phyloP scores from a whole-genome alignment of 2,113 vertebrate genomes.

The Perca schrenkii region DNA sequence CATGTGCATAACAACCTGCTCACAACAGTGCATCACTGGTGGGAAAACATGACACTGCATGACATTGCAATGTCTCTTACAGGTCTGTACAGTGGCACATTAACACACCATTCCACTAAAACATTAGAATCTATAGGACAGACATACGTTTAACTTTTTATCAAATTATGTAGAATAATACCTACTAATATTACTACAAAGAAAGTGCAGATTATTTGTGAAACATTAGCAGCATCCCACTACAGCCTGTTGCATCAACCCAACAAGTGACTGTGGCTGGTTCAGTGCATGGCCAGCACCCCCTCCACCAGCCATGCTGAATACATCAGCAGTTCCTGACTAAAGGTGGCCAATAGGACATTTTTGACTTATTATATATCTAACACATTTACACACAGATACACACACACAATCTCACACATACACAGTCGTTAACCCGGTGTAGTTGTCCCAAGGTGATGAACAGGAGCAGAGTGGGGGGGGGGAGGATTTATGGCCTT shows the following conservation, averaged over 20 bases:
- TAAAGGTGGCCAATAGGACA: not conserved
- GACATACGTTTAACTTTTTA: no score
- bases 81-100: no score
- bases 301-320: not conserved
- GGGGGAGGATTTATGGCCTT: conserved; percentile 73
- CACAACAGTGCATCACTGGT: no score
- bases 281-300: not conserved
- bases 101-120: no score
- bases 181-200: no score
- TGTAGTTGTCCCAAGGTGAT: conserved; percentile 26
- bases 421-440: conserved; percentile 12
- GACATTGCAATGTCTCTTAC: no score
- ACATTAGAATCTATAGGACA: no score
- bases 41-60: no score
- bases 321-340: not conserved
- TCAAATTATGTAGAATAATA: no score
- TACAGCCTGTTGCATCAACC: not conserved
- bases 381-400: not conserved
- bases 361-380: not conserved
- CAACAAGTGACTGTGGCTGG: not conserved
- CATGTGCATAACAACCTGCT: no score
- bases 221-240: no score
- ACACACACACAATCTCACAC: not conserved
- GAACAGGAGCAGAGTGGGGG: conserved; percentile 49
- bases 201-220: no score